Evolutionary conservation across 2,888 invertebrate species (phyloP), one percentile per base, ranked within the genome.

Genomic region (Athalia cordata): DNA sequence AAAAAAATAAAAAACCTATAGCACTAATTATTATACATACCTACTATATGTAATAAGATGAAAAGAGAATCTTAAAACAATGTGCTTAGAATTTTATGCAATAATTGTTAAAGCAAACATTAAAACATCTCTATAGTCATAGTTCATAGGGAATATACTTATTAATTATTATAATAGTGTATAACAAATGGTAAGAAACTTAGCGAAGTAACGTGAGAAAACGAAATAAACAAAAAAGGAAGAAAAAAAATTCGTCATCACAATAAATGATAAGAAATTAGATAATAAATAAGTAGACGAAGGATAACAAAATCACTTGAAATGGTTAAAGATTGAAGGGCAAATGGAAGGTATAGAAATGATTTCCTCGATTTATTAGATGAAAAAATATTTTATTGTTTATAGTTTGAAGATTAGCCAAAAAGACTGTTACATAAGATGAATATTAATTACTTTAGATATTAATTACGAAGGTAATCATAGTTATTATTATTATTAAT

Each of bases 341-440:
- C 59, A 74, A 74, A 50, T 68, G 55, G 57, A 72, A 57, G 61
- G 61, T 74, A 29, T 29, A 74, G 74, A 59, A 75, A 62, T 62
- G 74, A 49, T 62, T 75, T 72, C 15, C 74, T 61, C 74, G 62
- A 50, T 75, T 75, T 75, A 62, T 75, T 52, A 75, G 62, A 70
- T 68, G 49, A 52, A 82, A 81, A 82, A 81, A 84, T 83, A 85
- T 86, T 86, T 86, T 83, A 87, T 87, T 87, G 88, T 87, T 87
- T 83, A 84, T 87, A 87, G 86, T 82, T 87, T 81, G 84, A 87
- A 84, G 83, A 85, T 85, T 89, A 87, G 86, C 86, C 88, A 86
- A 88, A 87, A 89, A 88, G 88, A 88, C 88, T 88, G 88, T 88
- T 88, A 88, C 80, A 85, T 88, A 89, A 85, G 86, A 86, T 81